Conservation (phyloP, 2,888 invertebrate species). For the Ennomos quercinarius region DNA sequence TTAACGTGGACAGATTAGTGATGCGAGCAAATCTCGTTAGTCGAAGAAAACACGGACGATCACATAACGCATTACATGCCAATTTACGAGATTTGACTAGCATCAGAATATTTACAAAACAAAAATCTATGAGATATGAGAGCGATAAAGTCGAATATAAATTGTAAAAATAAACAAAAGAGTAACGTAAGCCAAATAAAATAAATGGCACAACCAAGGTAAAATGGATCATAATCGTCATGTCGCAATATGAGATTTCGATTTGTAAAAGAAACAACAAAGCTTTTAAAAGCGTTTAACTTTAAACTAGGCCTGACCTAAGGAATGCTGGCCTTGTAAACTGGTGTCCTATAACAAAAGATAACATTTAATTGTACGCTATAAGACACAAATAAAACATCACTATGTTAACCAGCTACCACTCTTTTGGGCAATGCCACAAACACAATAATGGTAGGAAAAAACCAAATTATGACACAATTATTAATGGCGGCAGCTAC, state of each 20-base stretch:
- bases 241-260: slow-evolving; percentile 69
- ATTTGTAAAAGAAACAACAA: slow-evolving; percentile 51
- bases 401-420: not conserved
- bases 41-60: slow-evolving; percentile 32
- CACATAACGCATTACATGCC: slow-evolving; percentile 31
- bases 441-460: no score
- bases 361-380: slow-evolving; percentile 49
- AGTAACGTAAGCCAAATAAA: slow-evolving; percentile 43
- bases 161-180: slow-evolving; percentile 11
- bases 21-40: slow-evolving; percentile 36
- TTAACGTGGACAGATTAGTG: slow-evolving; percentile 25
- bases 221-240: slow-evolving; percentile 55
- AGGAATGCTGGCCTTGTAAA: slow-evolving; percentile 81
- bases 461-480: no score
- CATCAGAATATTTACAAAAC: slow-evolving; percentile 21
- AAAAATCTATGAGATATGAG: slow-evolving; percentile 1
- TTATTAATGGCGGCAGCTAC: no score
- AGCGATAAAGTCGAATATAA: slow-evolving; percentile 11
- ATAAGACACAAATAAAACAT: slow-evolving; percentile 34
- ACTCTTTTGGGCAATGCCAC: not conserved
- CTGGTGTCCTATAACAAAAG: slow-evolving; percentile 84
- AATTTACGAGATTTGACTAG: slow-evolving; percentile 33
- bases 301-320: slow-evolving; percentile 77
- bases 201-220: slow-evolving; percentile 63
- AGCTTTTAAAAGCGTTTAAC: slow-evolving; percentile 69